Conservation (phyloP, 2,113 vertebrate species). For the Oophaga pumilio region DNA sequence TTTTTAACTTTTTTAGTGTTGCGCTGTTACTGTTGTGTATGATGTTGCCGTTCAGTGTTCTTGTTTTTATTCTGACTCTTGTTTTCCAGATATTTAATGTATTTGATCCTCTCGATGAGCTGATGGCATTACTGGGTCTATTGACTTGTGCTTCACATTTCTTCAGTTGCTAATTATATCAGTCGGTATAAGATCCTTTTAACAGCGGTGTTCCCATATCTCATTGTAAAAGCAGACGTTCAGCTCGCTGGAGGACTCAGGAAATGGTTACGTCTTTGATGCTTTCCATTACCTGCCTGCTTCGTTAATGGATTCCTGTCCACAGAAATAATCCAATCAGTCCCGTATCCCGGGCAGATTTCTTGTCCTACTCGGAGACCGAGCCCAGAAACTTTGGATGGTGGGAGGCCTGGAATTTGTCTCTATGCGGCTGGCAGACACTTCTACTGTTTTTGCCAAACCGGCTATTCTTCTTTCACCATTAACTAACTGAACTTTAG, state of each 20-base stretch:
- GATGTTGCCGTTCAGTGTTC: background rate
- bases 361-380: background rate
- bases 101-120: background rate
- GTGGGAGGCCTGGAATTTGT: constrained; percentile 11
- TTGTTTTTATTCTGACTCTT: background rate
- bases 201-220: background rate
- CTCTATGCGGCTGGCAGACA: background rate
- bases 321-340: constrained; percentile 24
- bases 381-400: background rate
- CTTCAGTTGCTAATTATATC: background rate
- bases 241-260: background rate
- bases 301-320: constrained; percentile 13
- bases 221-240: background rate
- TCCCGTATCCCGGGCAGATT: background rate
- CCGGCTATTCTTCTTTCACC: background rate
- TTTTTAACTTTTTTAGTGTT: background rate
- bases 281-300: constrained; percentile 42
- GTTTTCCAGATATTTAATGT: too few species aligned
- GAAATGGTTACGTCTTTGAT: constrained; percentile 12
- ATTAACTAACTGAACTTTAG: background rate
- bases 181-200: constrained; percentile 6
- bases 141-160: background rate
- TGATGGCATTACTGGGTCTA: background rate
- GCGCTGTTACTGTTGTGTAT: background rate
- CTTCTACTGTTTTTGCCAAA: background rate